Base-by-base conservation (phyloP, 2,888 invertebrate species). In the Cryptops parisi region DNA sequence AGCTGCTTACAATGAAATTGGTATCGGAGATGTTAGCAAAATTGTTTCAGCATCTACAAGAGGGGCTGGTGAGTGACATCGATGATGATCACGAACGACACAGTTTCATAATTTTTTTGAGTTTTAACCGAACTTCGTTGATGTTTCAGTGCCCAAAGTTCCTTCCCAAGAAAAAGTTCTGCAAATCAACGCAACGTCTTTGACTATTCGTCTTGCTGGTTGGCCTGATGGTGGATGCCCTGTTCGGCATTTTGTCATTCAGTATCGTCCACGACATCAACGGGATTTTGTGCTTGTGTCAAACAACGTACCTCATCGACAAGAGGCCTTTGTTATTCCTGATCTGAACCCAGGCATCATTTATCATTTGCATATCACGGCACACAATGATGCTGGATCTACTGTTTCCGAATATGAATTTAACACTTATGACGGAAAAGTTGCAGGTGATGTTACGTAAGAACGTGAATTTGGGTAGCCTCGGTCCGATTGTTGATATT, bases 151-250 rank as follows among this genome's bases (percentile, higher is more conserved):
- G 33, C 85, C 86, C 0, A 75, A 79, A 64, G 72, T 80, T 52
- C 83, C 88, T 0, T 73, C 77, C 57, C 82, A 83, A 62, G 81
- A 80, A 56, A 81, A 85, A 62, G 74, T 89, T 41, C 76, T 89
- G 58, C 72, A 76, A n/a, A 78, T 83, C 15, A 90, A 90, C 68
- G 78, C 82, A 55, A 82, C 84, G 2, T 83, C 82, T 61, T 78
- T 85, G 15, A 79, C 81, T 50, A 72, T 90, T 33, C 84, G 85
- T 67, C 74, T 91, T 43, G 75, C 81, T 43, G 79, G 82, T 5
- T 91, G 90, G 90, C 82, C 83, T 61, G 82, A 82, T 65, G 84
- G 85, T 49, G 87, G 87, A 26, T 91, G 91, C 67, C 80, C 83
- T 0, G 80, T 91, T 60, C 76, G 76, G 52, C 81, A 82, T 63